These are phyloP conservation scores for Oriolus oriolus DNA, from an alignment of 2,113 vertebrate species.

Conservation along the genomic window DNA sequence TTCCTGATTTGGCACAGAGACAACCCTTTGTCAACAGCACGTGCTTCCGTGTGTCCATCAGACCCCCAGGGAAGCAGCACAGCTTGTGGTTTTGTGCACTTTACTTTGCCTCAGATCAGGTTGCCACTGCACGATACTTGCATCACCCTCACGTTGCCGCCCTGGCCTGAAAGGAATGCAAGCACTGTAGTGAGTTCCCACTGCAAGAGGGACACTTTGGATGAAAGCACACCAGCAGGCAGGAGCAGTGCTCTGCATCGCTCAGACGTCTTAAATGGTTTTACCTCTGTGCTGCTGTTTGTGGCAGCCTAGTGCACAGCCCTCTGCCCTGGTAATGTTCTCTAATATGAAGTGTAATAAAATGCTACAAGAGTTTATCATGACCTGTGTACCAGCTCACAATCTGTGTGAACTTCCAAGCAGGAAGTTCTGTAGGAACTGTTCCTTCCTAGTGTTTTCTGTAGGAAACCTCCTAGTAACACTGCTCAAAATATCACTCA, in stretches of 20 bases:
- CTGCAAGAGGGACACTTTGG: not conserved
- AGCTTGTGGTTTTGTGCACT: not conserved
- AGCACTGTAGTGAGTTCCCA: not conserved
- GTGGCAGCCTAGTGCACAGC: not conserved
- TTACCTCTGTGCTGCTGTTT: not conserved
- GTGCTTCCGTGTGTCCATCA: too few species aligned
- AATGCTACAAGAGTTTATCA: not conserved
- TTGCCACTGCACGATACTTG: not conserved
- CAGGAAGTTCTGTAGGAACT: not conserved
- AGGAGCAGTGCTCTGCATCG: not conserved
- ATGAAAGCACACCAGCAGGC: not conserved
- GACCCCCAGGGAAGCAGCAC: not conserved
- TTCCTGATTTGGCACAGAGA: not conserved
- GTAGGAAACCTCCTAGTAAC: not conserved
- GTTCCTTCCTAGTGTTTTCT: not conserved
- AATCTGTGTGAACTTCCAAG: not conserved
- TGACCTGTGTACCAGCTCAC: not conserved
- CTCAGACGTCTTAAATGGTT: not conserved
- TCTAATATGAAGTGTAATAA: not conserved
- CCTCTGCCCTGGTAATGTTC: not conserved
- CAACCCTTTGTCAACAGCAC: not conserved
- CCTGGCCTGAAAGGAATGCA: not conserved
- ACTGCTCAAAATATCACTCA: not conserved
- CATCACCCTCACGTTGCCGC: rapidly evolving
- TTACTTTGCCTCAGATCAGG: not conserved